Conservation (phyloP, 2,797 vertebrate genomes). For the Tadarida brasiliensis region DNA sequence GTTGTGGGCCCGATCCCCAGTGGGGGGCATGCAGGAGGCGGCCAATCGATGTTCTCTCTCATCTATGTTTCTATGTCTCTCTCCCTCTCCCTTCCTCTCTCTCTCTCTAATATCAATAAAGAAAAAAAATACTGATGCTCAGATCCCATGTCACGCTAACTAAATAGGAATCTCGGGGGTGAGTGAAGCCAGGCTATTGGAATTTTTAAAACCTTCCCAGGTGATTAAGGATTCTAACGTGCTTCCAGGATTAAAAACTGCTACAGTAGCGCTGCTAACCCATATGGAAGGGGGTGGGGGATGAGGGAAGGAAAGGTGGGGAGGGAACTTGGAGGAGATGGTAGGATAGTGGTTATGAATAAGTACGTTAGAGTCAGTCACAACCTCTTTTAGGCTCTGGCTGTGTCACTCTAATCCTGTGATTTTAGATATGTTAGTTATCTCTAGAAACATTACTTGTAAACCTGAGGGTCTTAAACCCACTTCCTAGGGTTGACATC, state of each 20-base stretch:
- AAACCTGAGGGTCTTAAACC: neutral
- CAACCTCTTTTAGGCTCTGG: neutral
- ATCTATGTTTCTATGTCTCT: too few relatives aligned
- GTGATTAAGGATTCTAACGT: neutral
- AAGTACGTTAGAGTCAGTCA: neutral
- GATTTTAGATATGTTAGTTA: neutral
- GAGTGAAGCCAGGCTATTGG: neutral
- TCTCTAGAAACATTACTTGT: neutral
- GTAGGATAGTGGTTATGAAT: neutral
- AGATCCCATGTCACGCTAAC: neutral
- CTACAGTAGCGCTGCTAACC: neutral
- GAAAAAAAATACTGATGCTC: neutral
- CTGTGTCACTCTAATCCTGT: neutral
- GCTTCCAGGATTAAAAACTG: neutral
- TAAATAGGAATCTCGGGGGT: neutral
- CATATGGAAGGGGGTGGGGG: neutral
- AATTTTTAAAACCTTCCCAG: neutral
- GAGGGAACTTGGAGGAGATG: neutral
- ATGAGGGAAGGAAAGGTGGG: neutral
- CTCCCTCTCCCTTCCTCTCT: too few relatives aligned
- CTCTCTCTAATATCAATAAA: too few relatives aligned
- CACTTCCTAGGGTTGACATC: neutral
- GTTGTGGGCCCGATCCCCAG: too few relatives aligned
- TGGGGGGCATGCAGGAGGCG: too few relatives aligned
- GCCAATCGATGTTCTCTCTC: too few relatives aligned